A percentile compares a stretch with the other conserved stretches of the same genome.
phyloP scores from a whole-genome alignment of 2,797 vertebrate species.

The Chiloscyllium punctatum region DNA sequence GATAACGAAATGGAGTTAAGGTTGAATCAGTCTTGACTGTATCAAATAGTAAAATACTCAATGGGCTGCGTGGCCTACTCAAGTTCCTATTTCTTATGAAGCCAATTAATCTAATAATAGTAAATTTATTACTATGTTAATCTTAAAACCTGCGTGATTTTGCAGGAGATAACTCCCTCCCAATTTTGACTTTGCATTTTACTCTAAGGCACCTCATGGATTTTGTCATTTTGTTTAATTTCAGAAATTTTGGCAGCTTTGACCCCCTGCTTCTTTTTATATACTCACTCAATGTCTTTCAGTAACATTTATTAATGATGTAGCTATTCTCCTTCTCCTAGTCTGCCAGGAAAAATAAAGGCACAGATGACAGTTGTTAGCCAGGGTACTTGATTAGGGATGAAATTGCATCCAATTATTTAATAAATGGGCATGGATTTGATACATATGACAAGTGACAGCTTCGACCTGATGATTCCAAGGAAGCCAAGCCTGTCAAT shows the following conservation, averaged over 20 bases:
- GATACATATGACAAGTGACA: neutral
- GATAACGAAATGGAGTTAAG: neutral
- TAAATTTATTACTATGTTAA: neutral
- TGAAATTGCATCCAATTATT: neutral
- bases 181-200: neutral
- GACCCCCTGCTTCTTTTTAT: neutral
- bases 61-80: too few relatives aligned
- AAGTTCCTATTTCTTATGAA: neutral
- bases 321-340: neutral
- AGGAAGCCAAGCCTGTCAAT: neutral
- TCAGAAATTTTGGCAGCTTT: neutral
- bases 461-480: neutral
- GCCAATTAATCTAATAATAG: neutral
- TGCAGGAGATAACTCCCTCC: neutral
- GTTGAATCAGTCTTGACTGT: neutral
- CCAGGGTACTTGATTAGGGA: neutral
- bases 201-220: neutral
- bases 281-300: neutral
- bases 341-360: neutral
- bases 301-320: neutral
- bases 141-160: neutral
- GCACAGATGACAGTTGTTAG: neutral
- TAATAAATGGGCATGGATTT: neutral
- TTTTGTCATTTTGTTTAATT: neutral
- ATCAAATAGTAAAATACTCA: too few relatives aligned